A percentile compares a stretch with the other conserved stretches of the same genome.
Evolutionary conservation across 2,888 invertebrate genomes (phyloP).

Genomic region (Polydesmus complanatus): DNA sequence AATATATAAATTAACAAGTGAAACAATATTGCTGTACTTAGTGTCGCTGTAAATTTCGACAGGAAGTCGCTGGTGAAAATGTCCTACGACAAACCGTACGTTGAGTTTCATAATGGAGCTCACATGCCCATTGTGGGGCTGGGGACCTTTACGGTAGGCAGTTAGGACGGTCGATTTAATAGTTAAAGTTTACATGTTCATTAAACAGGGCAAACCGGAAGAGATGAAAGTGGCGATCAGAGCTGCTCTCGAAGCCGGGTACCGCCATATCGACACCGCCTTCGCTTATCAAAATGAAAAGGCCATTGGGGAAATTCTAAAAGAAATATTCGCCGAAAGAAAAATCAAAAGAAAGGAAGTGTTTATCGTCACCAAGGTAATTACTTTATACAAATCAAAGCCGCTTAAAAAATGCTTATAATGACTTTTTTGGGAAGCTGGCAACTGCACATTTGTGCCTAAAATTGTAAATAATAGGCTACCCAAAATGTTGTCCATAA

Average conservation of each 20-base stretch:
- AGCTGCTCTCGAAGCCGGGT: conserved; percentile 56
- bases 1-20: too few relatives aligned
- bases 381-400: too few relatives aligned
- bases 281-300: conserved; percentile 62
- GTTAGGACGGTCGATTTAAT: too few relatives aligned
- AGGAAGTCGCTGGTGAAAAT: background rate
- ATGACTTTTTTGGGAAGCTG: too few relatives aligned
- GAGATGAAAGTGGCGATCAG: conserved; percentile 54
- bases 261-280: conserved; percentile 71
- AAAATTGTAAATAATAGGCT: too few relatives aligned
- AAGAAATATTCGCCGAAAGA: conserved; percentile 52
- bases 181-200: too few relatives aligned
- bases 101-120: conserved; percentile 9
- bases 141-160: conserved; percentile 1
- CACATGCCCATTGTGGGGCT: conserved; percentile 11
- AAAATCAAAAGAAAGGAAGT: conserved; percentile 58
- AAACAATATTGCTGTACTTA: too few relatives aligned
- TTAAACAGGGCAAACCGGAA: conserved; percentile 29
- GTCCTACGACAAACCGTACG: conserved; percentile 1
- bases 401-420: too few relatives aligned
- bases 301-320: conserved; percentile 55
- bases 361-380: conserved; percentile 68
- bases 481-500: too few relatives aligned
- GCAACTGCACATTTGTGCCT: too few relatives aligned
- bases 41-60: too few relatives aligned